Percentiles rank a stretch among this genome's conserved stretches.
These are phyloP conservation scores for Oscheius sp. DNA, from an alignment of 2,888 invertebrate species.

Conservation along the genomic window DNA sequence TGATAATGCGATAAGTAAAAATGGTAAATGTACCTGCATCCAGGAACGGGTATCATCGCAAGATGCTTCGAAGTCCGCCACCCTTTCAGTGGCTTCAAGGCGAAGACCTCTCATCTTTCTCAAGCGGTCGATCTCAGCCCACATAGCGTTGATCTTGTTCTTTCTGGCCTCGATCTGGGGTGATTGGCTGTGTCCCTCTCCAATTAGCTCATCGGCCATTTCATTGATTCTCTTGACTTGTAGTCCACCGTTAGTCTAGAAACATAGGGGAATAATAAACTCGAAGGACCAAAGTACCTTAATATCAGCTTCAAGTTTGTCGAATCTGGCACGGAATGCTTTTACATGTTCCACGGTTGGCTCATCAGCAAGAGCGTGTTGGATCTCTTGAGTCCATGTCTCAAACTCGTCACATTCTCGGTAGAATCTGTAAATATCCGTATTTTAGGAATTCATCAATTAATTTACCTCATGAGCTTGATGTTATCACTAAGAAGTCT, in stretches of 20 bases:
- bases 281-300: constrained; percentile 1
- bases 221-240: constrained; percentile 89
- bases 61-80: constrained; percentile 92
- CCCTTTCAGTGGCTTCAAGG: constrained; percentile 89
- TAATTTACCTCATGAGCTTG: constrained; percentile 77
- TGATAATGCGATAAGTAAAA: background rate
- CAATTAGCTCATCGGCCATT: constrained; percentile 86
- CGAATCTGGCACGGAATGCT: constrained; percentile 75
- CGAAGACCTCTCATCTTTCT: constrained; percentile 81
- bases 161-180: constrained; percentile 51
- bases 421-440: constrained; percentile 92
- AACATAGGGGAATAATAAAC: background rate
- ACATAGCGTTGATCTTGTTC: constrained; percentile 38
- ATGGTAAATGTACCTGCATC: constrained; percentile 82
- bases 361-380: constrained; percentile 85
- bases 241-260: constrained; percentile 86
- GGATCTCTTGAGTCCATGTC: constrained; percentile 94
- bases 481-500: constrained; percentile 91
- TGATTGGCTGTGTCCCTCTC: constrained; percentile 82
- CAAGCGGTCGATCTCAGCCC: constrained; percentile 38
- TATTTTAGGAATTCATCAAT: background rate
- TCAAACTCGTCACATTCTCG: constrained; percentile 97
- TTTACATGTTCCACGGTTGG: constrained; percentile 90
- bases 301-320: constrained; percentile 86
- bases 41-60: constrained; percentile 96